These are phyloP conservation scores for Hepsetus odoe DNA, from an alignment of 2,113 vertebrate genomes.

Conservation along the genomic window DNA sequence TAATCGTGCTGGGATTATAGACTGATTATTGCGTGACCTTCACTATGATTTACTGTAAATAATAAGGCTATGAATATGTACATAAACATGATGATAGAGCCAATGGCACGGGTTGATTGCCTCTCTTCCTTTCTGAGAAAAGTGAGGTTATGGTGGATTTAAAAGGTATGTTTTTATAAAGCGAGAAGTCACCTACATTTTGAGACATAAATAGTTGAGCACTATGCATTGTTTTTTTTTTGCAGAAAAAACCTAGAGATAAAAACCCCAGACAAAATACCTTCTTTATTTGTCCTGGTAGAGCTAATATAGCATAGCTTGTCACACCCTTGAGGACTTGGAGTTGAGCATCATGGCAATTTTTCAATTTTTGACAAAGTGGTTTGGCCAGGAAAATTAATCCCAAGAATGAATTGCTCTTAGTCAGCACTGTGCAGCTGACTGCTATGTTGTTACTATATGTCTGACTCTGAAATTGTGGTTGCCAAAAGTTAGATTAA, in stretches of 20 bases:
- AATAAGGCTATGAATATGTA: conserved; percentile 63
- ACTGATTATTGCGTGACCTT: conserved; percentile 47
- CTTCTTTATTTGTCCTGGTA: neutral
- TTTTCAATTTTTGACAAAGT: neutral
- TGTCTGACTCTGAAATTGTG: neutral
- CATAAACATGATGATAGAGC: conserved; percentile 43
- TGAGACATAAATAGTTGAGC: neutral
- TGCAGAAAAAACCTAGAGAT: too few relatives aligned
- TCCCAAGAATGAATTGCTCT: neutral
- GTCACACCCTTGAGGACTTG: neutral
- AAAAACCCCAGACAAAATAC: neutral
- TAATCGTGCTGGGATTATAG: conserved; percentile 35
- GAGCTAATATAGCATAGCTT: neutral
- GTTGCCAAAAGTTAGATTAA: neutral
- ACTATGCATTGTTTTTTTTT: neutral
- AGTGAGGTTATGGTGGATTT: conserved; percentile 28
- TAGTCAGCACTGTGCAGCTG: neutral
- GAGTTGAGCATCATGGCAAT: neutral
- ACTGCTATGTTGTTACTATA: neutral
- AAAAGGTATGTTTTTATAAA: neutral
- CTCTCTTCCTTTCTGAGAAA: conserved; percentile 29
- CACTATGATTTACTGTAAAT: conserved; percentile 55
- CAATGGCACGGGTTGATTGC: conserved; percentile 36
- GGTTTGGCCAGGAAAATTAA: neutral
- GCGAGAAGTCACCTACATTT: neutral